Conservation (phyloP, 2,113 vertebrate genomes). For the Pyxicephalus adspersus region DNA sequence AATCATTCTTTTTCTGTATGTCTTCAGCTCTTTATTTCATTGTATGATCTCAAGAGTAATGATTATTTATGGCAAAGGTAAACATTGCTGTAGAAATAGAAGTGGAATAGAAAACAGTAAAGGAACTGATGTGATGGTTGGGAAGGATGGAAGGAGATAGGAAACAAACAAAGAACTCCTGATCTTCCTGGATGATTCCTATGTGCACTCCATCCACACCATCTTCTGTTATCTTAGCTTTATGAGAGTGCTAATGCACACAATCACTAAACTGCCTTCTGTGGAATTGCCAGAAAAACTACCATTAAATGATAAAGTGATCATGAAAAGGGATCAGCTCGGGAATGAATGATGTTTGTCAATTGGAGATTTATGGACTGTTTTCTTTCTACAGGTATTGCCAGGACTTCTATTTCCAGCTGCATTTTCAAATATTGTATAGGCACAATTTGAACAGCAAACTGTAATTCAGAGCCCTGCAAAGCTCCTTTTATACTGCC, state of each 20-base stretch:
- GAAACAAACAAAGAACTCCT: conserved; percentile 53
- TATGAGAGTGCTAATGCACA: conserved; percentile 52
- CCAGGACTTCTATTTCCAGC: not conserved
- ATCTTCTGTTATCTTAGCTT: conserved; percentile 44
- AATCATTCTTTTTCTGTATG: not conserved
- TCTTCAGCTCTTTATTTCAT: not conserved
- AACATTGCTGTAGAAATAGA: conserved; percentile 33
- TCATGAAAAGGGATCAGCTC: conserved; percentile 55
- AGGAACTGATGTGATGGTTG: conserved; percentile 25
- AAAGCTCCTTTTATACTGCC: too few relatives aligned
- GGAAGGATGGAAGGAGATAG: conserved; percentile 28
- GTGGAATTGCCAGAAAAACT: conserved; percentile 54
- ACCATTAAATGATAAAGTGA: conserved; percentile 57
- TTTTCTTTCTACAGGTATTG: conserved; percentile 10
- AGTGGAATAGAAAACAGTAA: conserved; percentile 28
- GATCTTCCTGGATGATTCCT: conserved; percentile 45
- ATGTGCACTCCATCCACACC: conserved; percentile 29
- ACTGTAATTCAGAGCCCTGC: too few relatives aligned
- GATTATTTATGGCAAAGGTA: conserved; percentile 33
- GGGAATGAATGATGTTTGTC: conserved; percentile 54
- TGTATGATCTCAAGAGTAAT: not conserved
- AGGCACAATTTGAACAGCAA: too few relatives aligned
- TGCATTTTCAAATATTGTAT: too few relatives aligned
- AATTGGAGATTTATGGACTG: conserved; percentile 36
- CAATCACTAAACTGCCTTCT: conserved; percentile 49